Percentiles rank a stretch among this genome's conserved stretches.
Conservation (phyloP, 2,797 vertebrate genomes). For the Leptatherina wallacei region DNA sequence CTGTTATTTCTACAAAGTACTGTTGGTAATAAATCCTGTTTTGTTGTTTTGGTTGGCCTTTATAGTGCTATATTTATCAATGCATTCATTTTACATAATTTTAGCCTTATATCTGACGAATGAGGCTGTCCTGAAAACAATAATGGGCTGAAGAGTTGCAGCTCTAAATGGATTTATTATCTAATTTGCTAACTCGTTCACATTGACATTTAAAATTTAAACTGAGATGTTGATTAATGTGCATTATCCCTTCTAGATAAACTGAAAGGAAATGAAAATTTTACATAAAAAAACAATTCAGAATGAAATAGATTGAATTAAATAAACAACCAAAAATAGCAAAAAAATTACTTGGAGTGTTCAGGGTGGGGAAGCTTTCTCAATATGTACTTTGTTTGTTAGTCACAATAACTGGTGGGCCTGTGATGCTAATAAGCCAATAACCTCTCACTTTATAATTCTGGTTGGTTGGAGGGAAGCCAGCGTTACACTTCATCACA, state of each 20-base stretch:
- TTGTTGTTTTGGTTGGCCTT: too few relatives aligned
- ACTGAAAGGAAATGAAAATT: not conserved
- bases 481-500: not conserved
- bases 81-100: too few relatives aligned
- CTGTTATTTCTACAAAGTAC: too few relatives aligned
- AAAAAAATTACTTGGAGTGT: not conserved
- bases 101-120: too few relatives aligned
- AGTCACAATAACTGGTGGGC: not conserved
- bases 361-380: not conserved
- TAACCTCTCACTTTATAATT: not conserved
- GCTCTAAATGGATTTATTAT: too few relatives aligned
- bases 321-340: not conserved
- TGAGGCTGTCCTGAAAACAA: too few relatives aligned
- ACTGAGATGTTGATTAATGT: too few relatives aligned
- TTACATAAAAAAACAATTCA: not conserved
- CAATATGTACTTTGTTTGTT: not conserved
- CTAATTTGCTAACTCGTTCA: not conserved
- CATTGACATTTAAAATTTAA: too few relatives aligned
- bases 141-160: not conserved
- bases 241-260: too few relatives aligned
- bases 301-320: not conserved
- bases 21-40: too few relatives aligned
- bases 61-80: too few relatives aligned
- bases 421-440: not conserved
- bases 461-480: not conserved